Evolutionary conservation across 2,888 invertebrate genomes (phyloP).

Genomic region (Plagiodera versicolora): DNA sequence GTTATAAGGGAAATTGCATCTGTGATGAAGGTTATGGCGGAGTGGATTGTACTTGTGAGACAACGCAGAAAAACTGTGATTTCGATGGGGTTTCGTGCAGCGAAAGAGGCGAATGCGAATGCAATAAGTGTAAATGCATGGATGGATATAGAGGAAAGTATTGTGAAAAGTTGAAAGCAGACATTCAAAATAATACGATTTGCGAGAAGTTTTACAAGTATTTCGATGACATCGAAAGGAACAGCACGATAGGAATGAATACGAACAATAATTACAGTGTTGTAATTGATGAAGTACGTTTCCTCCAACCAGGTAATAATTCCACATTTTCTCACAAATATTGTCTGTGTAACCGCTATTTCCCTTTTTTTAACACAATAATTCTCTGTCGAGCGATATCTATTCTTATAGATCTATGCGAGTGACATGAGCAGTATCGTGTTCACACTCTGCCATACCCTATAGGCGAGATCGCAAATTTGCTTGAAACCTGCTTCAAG

Average conservation of each 20-base stretch:
- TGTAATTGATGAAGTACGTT: neutral
- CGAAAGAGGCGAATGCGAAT: constrained; percentile 74
- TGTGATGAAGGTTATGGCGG: constrained; percentile 66
- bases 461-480: too few relatives aligned
- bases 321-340: too few relatives aligned
- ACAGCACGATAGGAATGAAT: neutral
- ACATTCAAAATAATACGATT: constrained; percentile 54
- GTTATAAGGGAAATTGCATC: constrained; percentile 60
- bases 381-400: too few relatives aligned
- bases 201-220: constrained; percentile 59
- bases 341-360: too few relatives aligned
- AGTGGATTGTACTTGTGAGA: constrained; percentile 64
- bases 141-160: constrained; percentile 55
- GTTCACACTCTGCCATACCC: too few relatives aligned
- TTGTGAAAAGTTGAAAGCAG: constrained; percentile 58
- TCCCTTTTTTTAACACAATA: too few relatives aligned
- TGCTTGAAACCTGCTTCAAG: too few relatives aligned
- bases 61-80: constrained; percentile 41
- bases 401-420: too few relatives aligned
- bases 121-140: constrained; percentile 59
- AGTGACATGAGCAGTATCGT: too few relatives aligned
- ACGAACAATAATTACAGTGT: neutral
- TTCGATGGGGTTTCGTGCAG: constrained; percentile 61
- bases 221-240: constrained; percentile 34
- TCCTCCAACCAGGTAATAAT: too few relatives aligned